Conservation (phyloP, 2,888 invertebrate species). For the Drosophila cyrtoloma region DNA sequence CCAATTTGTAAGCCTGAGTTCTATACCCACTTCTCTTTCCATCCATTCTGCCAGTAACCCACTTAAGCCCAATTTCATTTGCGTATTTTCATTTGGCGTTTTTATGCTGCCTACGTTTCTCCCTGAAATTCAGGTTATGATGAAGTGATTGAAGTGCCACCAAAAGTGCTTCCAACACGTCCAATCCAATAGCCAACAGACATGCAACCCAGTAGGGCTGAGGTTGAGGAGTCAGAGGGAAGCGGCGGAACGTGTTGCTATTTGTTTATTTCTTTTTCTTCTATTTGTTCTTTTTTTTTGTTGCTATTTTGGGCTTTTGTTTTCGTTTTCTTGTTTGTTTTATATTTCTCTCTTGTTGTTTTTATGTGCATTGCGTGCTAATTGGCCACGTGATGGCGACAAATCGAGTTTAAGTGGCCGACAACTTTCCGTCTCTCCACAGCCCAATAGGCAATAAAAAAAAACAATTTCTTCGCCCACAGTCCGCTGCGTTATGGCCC, state of each 20-base stretch:
- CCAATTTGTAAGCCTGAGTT: constrained; percentile 17
- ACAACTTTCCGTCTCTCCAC: constrained; percentile 20
- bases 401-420: constrained; percentile 72
- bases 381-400: constrained; percentile 78
- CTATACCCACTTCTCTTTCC: background rate
- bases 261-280: constrained; percentile 38
- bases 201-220: constrained; percentile 54
- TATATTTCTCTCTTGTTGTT: constrained; percentile 4
- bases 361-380: constrained; percentile 75
- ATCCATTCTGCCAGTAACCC: constrained; percentile 5
- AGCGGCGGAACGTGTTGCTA: constrained; percentile 55
- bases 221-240: background rate
- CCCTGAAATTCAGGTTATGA: constrained; percentile 53
- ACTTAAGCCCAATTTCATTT: constrained; percentile 63
- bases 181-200: constrained; percentile 61
- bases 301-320: constrained; percentile 50
- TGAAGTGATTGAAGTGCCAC: constrained; percentile 75
- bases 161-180: constrained; percentile 33
- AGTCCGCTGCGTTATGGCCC: background rate
- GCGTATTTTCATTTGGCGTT: constrained; percentile 59
- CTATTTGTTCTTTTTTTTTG: constrained; percentile 44
- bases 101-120: constrained; percentile 57
- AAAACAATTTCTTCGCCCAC: constrained; percentile 1
- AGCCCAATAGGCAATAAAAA: constrained; percentile 4
- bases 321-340: constrained; percentile 30